Percentiles rank a stretch among this genome's conserved stretches.
phyloP scores from a whole-genome alignment of 2,113 vertebrate genomes.

The Anarrhichthys ocellatus region DNA sequence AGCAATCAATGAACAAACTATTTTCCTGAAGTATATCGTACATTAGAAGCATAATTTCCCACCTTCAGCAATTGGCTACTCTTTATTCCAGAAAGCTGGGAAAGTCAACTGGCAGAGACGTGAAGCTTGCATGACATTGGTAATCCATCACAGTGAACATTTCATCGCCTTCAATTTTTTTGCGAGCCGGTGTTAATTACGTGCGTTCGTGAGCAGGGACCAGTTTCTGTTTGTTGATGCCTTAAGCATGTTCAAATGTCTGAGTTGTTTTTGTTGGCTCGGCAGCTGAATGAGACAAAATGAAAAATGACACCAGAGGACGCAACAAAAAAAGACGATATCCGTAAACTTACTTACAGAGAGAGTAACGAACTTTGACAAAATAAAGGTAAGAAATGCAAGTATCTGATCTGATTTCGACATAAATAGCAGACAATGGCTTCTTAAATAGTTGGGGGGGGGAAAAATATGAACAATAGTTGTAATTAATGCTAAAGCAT shows the following conservation, averaged over 20 bases:
- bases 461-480: neutral
- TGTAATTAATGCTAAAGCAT: neutral
- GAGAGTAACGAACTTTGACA: neutral
- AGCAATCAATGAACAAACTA: neutral
- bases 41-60: neutral
- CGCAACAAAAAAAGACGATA: neutral
- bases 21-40: neutral
- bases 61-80: neutral
- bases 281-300: too few species aligned
- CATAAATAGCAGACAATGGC: neutral
- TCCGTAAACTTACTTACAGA: neutral
- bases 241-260: neutral
- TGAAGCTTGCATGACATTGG: constrained; percentile 1
- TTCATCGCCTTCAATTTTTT: constrained; percentile 15
- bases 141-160: constrained; percentile 22
- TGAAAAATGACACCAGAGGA: neutral
- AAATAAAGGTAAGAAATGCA: neutral
- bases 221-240: neutral
- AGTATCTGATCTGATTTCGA: neutral
- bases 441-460: neutral
- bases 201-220: constrained; percentile 1
- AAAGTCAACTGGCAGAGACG: constrained; percentile 15
- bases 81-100: neutral
- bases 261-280: neutral
- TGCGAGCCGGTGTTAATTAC: neutral